Base-by-base conservation (phyloP, 2,888 invertebrate genomes). In the Orthonychiurus folsomi region DNA sequence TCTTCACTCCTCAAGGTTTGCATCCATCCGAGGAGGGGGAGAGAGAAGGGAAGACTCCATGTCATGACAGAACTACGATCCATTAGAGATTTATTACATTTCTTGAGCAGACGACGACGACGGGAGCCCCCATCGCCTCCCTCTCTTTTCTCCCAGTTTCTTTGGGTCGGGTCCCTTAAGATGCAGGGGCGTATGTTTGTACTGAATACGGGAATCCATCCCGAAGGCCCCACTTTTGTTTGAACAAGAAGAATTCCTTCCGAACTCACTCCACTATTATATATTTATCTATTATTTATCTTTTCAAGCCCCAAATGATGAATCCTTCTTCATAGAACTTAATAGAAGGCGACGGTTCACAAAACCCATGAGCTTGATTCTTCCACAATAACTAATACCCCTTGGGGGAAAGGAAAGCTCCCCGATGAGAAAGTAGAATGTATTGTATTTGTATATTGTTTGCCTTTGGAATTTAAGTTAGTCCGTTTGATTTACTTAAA, bases 1-100 rank as follows among this genome's bases (percentile, higher is more conserved):
- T 47, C 12, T 50, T 20, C 21, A 9, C 50, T 50, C 9, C 50
- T 9, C 50, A 20, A 47, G 12, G 20, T 50, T 3, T 3, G 2
- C 21, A n/a, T n/a, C n/a, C n/a, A n/a, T n/a, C n/a, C n/a, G n/a
- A n/a, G n/a, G n/a, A n/a, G n/a, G n/a, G n/a, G n/a, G n/a, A n/a
- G n/a, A n/a, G n/a, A n/a, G n/a, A 15, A 37, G 37, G 15, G 37
- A 37, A 37, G 21, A 24, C 25, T 54, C n/a, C 54, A 24, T 24
- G 21, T 24, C 25, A 56, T 56, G 56, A 56, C 56, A 37, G 56
- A 56, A 56, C 27, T 37, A 25, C 24, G 24, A 53, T 50, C 58
- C 50, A 58, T 37, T 55, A 48, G 59, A 63, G 63, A 59, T 59
- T 63, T 54, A 59, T 63, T 48, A 59, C 59, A 25, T 48, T 63